phyloP scores from a whole-genome alignment of 2,113 vertebrate species.

The Peromyscus californicus region DNA sequence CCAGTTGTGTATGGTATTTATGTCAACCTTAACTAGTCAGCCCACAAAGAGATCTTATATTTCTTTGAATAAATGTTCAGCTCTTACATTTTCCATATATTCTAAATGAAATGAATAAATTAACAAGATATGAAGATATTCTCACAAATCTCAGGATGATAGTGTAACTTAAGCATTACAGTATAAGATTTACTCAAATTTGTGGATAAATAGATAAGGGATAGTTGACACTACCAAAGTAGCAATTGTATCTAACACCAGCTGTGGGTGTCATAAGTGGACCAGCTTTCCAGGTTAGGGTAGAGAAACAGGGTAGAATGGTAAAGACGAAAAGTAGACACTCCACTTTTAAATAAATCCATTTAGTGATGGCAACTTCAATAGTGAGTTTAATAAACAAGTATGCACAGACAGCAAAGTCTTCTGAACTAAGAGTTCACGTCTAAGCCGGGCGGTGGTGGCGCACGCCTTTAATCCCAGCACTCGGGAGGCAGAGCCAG shows the following conservation, averaged over 20 bases:
- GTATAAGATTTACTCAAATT: constrained; percentile 27
- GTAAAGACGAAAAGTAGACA: background rate
- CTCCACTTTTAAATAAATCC: constrained; percentile 7
- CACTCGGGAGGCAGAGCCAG: too few species aligned
- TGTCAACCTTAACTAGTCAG: background rate
- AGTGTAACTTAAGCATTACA: background rate
- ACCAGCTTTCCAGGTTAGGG: background rate
- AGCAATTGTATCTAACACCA: background rate
- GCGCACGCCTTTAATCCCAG: too few species aligned
- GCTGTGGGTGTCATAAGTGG: background rate
- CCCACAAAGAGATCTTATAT: background rate
- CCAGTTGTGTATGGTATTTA: background rate
- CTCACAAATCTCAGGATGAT: background rate
- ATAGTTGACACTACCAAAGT: background rate
- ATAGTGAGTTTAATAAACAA: constrained; percentile 45
- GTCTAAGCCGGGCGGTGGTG: too few species aligned
- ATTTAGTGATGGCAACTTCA: background rate
- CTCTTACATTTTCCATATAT: constrained; percentile 5
- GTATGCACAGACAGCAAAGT: constrained; percentile 31
- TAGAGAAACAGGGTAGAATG: background rate
- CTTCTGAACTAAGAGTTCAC: background rate
- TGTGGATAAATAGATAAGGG: background rate
- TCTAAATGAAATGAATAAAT: background rate
- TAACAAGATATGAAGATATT: background rate
- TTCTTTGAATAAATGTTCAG: background rate